Conservation (phyloP, 1,140 invertebrate genomes). For the Diachasma alloeum region DNA sequence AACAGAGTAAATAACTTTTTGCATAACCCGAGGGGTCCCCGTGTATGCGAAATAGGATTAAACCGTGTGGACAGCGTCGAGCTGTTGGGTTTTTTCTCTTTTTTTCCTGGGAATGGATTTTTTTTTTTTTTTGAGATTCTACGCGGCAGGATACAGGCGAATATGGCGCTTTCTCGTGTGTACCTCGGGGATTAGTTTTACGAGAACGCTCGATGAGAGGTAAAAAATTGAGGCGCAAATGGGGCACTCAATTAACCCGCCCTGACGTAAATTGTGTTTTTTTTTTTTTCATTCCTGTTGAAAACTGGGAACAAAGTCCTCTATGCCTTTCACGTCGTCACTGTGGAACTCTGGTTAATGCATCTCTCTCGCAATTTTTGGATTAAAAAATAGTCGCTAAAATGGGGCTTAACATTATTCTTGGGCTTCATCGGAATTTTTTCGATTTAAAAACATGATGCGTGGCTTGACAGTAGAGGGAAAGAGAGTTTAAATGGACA, state of each 20-base stretch:
- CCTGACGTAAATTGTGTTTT: background rate
- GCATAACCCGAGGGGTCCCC: background rate
- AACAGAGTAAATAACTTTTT: constrained; percentile 18
- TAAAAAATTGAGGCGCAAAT: background rate
- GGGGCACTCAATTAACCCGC: background rate
- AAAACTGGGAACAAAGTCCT: background rate
- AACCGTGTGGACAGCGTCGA: constrained; percentile 17
- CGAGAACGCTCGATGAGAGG: background rate
- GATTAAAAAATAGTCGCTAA: background rate
- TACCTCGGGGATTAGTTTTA: constrained; percentile 4
- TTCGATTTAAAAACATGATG: constrained; percentile 1
- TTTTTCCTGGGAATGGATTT: background rate
- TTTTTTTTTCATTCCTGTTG: background rate
- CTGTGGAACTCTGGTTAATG: background rate
- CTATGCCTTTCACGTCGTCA: background rate
- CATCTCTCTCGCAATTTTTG: background rate
- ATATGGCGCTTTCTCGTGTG: background rate
- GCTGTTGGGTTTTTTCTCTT: background rate
- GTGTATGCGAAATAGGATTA: constrained; percentile 16
- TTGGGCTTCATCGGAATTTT: background rate
- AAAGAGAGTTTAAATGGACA: background rate
- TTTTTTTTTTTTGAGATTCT: constrained; percentile 16
- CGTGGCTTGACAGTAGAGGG: background rate
- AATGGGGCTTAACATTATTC: background rate
- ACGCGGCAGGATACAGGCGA: background rate